phyloP scores from a whole-genome alignment of 1,140 invertebrate species.

The Drosophila lini region DNA sequence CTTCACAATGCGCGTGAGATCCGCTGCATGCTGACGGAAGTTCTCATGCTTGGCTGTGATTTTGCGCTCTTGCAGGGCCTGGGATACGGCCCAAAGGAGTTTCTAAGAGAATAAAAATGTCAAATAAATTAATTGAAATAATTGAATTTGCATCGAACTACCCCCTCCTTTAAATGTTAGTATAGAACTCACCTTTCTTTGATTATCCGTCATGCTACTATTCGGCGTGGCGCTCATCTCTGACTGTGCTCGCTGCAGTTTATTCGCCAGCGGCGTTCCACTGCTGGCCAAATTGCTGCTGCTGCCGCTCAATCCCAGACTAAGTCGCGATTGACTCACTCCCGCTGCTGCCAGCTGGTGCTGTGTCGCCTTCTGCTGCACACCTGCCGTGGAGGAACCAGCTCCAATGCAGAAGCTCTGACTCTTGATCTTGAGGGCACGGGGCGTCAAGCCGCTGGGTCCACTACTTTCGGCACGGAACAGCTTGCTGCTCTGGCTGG shows the following conservation, averaged over 20 bases:
- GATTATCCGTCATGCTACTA: slow-evolving; percentile 76
- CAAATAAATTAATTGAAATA: background rate
- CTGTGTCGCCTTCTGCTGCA: slow-evolving; percentile 2
- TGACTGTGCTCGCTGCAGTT: slow-evolving; percentile 69
- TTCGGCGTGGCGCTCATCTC: slow-evolving; percentile 65
- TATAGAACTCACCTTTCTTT: slow-evolving; percentile 61
- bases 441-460: slow-evolving; percentile 67
- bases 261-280: slow-evolving; percentile 37
- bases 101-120: slow-evolving; percentile 85
- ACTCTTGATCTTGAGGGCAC: slow-evolving; percentile 81
- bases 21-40: slow-evolving; percentile 87
- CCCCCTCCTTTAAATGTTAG: too few species aligned
- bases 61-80: slow-evolving; percentile 86
- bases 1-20: slow-evolving; percentile 85
- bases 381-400: slow-evolving; percentile 71
- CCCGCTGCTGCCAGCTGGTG: background rate
- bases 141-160: too few species aligned
- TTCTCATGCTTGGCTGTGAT: slow-evolving; percentile 86
- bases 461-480: slow-evolving; percentile 53
- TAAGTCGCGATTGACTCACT: slow-evolving; percentile 24
- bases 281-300: slow-evolving; percentile 43
- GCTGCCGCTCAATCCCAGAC: slow-evolving; percentile 51
- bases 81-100: slow-evolving; percentile 88
- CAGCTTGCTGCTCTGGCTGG: slow-evolving; percentile 74
- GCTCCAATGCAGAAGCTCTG: slow-evolving; percentile 84